phyloP scores from a whole-genome alignment of 2,113 vertebrate genomes.

The Ciconia boyciana region DNA sequence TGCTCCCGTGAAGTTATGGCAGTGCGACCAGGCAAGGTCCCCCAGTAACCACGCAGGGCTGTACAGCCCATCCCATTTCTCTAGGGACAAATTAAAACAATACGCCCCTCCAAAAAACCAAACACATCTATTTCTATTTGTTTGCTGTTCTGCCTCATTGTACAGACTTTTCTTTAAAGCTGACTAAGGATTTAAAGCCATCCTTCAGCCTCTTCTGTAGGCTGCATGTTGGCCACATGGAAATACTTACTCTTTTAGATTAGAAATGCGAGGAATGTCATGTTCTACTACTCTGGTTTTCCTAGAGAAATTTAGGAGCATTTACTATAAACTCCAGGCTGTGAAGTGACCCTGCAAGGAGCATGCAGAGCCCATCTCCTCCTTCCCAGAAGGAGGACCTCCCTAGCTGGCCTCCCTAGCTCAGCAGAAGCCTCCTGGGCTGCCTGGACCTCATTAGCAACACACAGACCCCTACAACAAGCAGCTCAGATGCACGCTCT shows the following conservation, averaged over 20 bases:
- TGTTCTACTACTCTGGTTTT: neutral
- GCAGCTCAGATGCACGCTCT: fast-evolving
- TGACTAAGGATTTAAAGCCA: neutral
- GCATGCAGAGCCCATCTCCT: fast-evolving
- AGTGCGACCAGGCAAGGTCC: neutral
- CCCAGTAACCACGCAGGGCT: neutral
- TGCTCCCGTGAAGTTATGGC: neutral
- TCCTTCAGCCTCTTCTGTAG: neutral
- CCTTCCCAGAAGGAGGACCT: neutral
- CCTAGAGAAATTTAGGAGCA: neutral
- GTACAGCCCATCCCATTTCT: neutral
- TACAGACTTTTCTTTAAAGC: neutral
- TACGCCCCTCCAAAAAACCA: neutral
- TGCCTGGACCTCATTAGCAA: neutral
- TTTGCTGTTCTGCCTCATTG: neutral
- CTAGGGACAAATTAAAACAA: neutral
- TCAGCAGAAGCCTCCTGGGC: neutral
- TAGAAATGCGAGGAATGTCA: neutral
- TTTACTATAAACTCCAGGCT: neutral
- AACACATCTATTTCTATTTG: neutral
- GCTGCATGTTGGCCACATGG: neutral
- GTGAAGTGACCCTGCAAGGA: no score
- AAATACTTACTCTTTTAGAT: neutral
- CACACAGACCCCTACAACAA: fast-evolving
- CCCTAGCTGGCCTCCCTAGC: no score